Conservation (phyloP, 1,140 invertebrate genomes). For the Aphaenogaster floridana region DNA sequence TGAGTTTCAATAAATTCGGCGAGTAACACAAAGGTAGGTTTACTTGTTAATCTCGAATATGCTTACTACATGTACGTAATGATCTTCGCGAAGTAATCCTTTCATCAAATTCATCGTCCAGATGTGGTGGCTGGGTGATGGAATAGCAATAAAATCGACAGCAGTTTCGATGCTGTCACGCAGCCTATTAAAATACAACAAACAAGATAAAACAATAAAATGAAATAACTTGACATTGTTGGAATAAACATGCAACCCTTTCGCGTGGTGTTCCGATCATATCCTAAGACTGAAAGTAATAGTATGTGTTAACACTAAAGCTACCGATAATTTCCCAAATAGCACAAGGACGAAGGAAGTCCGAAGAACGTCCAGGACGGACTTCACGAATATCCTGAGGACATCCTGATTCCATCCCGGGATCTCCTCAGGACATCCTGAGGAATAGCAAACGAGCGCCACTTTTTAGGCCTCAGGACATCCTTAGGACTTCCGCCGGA, state of each 20-base stretch:
- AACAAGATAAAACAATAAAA: not conserved
- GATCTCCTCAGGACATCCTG: too few relatives aligned
- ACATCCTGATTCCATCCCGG: too few relatives aligned
- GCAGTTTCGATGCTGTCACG: not conserved
- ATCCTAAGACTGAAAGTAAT: not conserved
- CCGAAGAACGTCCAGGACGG: too few relatives aligned
- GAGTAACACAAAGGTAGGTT: too few relatives aligned
- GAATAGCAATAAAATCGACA: not conserved
- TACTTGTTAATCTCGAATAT: not conserved
- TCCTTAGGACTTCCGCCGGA: too few relatives aligned
- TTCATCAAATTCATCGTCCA: not conserved
- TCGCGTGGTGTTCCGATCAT: not conserved
- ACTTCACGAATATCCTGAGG: too few relatives aligned
- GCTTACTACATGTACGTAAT: slow-evolving; percentile 10
- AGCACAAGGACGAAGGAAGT: too few relatives aligned
- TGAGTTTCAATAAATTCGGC: too few relatives aligned
- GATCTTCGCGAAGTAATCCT: not conserved
- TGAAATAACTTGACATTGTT: not conserved
- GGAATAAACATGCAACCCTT: not conserved
- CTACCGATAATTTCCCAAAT: too few relatives aligned
- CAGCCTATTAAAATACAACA: not conserved
- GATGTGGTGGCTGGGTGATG: not conserved
- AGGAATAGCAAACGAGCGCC: too few relatives aligned
- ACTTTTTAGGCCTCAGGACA: too few relatives aligned
- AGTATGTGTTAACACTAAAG: too few relatives aligned